Evolutionary conservation across 2,888 invertebrate genomes (phyloP).

Genomic region (Macrophya annulata): DNA sequence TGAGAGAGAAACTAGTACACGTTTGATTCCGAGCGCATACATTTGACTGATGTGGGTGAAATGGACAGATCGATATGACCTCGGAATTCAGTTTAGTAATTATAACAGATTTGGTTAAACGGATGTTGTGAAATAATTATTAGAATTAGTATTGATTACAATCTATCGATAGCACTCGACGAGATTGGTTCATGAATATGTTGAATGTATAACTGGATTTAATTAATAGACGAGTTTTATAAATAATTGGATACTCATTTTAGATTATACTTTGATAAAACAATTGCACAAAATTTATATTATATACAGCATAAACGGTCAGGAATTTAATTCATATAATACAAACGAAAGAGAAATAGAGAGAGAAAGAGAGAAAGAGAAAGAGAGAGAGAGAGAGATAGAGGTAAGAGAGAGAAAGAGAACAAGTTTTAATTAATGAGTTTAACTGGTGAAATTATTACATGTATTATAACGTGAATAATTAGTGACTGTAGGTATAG

Average conservation of each 20-base stretch:
- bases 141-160: slow-evolving; percentile 27
- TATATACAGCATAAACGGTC: not conserved
- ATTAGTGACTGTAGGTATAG: not conserved
- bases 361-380: not conserved
- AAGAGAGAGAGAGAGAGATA: not conserved
- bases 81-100: not conserved
- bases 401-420: not conserved
- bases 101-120: slow-evolving; percentile 37
- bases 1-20: not conserved
- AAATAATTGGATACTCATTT: slow-evolving; percentile 3
- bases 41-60: slow-evolving; percentile 26
- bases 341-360: not conserved
- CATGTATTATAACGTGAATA: not conserved
- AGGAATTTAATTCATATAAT: not conserved
- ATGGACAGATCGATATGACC: slow-evolving; percentile 4
- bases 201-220: not conserved
- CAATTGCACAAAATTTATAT: not conserved
- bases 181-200: not conserved
- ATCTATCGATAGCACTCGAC: slow-evolving; percentile 23
- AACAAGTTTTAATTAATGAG: slow-evolving; percentile 18
- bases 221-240: slow-evolving; percentile 19
- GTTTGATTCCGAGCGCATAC: not conserved
- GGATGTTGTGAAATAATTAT: slow-evolving; percentile 19
- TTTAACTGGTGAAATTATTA: not conserved
- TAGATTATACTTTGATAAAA: slow-evolving; percentile 21